Conservation (phyloP, 2,888 invertebrate species). For the Cremastobaeus sp. region DNA sequence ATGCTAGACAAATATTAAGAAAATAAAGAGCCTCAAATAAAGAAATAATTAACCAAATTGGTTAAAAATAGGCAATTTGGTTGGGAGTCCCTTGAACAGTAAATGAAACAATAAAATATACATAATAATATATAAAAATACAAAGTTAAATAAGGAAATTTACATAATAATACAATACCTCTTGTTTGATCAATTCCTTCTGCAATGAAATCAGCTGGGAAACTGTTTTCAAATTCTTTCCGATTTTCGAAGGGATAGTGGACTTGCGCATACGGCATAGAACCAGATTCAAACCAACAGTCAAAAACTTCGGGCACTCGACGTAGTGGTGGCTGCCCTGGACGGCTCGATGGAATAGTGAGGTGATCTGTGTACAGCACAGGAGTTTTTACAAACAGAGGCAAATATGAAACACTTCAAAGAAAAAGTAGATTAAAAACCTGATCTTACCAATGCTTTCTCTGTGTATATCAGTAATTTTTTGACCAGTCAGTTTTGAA, state of each 20-base stretch:
- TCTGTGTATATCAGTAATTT: slow-evolving; percentile 94
- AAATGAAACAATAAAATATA: too few relatives aligned
- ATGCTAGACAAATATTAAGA: too few relatives aligned
- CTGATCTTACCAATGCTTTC: slow-evolving; percentile 95
- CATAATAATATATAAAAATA: background rate
- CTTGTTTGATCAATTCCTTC: slow-evolving; percentile 99
- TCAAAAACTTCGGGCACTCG: slow-evolving; percentile 98
- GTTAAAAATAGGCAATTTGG: too few relatives aligned
- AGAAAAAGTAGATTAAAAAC: too few relatives aligned
- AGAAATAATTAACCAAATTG: too few relatives aligned
- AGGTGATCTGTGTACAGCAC: slow-evolving; percentile 56
- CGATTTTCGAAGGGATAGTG: slow-evolving; percentile 97
- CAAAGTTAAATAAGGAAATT: background rate
- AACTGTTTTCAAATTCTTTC: slow-evolving; percentile 91
- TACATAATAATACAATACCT: too few relatives aligned
- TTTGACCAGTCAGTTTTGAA: slow-evolving; percentile 88
- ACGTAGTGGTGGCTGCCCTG: slow-evolving; percentile 89
- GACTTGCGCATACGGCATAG: slow-evolving; percentile 98
- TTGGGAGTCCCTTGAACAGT: too few relatives aligned
- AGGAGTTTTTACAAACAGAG: too few relatives aligned
- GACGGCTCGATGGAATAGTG: slow-evolving; percentile 80
- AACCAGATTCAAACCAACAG: slow-evolving; percentile 99
- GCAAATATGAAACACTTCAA: too few relatives aligned
- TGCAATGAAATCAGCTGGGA: slow-evolving; percentile 99
- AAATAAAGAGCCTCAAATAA: too few relatives aligned